A percentile compares a stretch with the other conserved stretches of the same genome.
phyloP scores from a whole-genome alignment of 1,140 invertebrate genomes.

The Uloborus diversus region DNA sequence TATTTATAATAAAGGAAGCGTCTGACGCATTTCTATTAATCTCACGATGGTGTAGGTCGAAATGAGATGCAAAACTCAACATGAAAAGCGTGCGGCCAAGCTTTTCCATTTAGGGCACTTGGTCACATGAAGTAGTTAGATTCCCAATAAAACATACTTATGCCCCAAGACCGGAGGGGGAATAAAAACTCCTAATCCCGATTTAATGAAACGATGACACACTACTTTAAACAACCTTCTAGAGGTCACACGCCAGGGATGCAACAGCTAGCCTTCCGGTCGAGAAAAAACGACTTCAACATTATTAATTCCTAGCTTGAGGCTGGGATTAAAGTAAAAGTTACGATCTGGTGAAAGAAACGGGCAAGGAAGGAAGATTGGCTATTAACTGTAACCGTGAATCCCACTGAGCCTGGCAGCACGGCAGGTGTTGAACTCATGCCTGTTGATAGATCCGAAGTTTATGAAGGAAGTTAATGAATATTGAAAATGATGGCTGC shows the following conservation, averaged over 20 bases:
- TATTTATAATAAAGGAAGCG: too few relatives aligned
- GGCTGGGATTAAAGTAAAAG: background rate
- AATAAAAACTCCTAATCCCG: background rate
- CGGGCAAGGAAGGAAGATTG: background rate
- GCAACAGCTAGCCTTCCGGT: background rate
- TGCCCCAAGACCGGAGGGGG: too few relatives aligned
- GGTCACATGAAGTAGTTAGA: background rate
- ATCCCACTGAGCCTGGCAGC: too few relatives aligned
- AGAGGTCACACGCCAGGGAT: background rate
- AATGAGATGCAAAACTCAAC: too few relatives aligned
- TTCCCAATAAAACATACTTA: background rate
- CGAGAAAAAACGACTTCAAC: background rate
- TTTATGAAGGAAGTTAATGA: too few relatives aligned
- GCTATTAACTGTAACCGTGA: background rate
- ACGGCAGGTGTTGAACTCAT: too few relatives aligned
- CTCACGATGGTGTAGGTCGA: too few relatives aligned
- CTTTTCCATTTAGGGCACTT: background rate
- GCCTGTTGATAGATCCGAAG: too few relatives aligned
- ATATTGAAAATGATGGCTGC: too few relatives aligned
- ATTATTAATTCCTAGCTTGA: background rate
- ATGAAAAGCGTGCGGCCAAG: too few relatives aligned
- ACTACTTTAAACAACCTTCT: background rate
- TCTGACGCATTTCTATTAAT: too few relatives aligned
- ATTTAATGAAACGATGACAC: slow-evolving; percentile 22
- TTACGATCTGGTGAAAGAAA: background rate